Conservation (phyloP, 2,888 invertebrate species). For the Drosophila barbarae region DNA sequence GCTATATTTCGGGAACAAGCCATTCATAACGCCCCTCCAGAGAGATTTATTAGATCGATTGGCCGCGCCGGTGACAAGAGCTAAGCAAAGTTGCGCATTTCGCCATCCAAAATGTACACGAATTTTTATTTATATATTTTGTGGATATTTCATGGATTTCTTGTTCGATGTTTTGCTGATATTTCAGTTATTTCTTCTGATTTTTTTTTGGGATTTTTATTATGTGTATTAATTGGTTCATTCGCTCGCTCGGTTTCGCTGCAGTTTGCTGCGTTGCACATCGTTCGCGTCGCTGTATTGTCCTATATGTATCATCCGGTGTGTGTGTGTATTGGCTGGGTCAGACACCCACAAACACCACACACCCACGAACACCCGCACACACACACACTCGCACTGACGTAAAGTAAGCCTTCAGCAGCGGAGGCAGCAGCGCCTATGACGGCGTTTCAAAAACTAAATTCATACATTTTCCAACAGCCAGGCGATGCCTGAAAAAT, state of each 20-base stretch:
- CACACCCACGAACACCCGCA: slow-evolving; percentile 21
- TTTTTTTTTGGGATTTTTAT: slow-evolving; percentile 32
- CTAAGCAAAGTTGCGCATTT: slow-evolving; percentile 35
- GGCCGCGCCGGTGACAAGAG: slow-evolving; percentile 35
- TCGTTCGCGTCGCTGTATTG: slow-evolving; percentile 41
- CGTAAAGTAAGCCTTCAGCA: slow-evolving; percentile 35
- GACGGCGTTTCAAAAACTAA: slow-evolving; percentile 73
- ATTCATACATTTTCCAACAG: slow-evolving; percentile 68
- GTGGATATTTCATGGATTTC: slow-evolving; percentile 32
- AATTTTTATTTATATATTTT: slow-evolving; percentile 34
- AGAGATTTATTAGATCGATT: slow-evolving; percentile 40
- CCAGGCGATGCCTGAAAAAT: slow-evolving; percentile 57
- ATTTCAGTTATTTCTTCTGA: slow-evolving; percentile 14
- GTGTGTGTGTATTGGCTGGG: slow-evolving; percentile 24
- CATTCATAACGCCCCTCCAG: slow-evolving; percentile 38
- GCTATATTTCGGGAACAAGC: slow-evolving; percentile 33
- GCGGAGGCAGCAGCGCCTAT: slow-evolving; percentile 65
- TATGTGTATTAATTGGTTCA: slow-evolving; percentile 40
- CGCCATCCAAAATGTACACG: slow-evolving; percentile 30
- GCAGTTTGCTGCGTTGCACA: slow-evolving; percentile 42
- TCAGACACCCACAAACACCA: slow-evolving; percentile 50
- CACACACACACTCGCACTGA: slow-evolving; percentile 8
- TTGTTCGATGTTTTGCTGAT: neutral
- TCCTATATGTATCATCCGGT: slow-evolving; percentile 22
- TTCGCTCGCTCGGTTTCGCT: slow-evolving; percentile 25